A percentile compares a stretch with the other conserved stretches of the same genome.
Evolutionary conservation across 2,888 invertebrate genomes (phyloP).

Genomic region (Dasypolia templi): DNA sequence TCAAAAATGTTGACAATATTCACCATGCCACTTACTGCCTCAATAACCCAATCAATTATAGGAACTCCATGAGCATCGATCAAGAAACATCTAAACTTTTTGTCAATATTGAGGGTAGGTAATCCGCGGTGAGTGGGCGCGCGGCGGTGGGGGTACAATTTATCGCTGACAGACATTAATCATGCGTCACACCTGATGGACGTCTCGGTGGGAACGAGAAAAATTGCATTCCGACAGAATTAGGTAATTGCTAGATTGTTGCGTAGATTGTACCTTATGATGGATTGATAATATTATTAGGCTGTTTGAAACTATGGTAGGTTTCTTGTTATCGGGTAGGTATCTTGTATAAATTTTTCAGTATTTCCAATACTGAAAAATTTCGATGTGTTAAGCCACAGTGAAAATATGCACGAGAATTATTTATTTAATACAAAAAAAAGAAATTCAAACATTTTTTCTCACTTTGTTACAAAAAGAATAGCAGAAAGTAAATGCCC

Average conservation of each 20-base stretch:
- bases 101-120: conserved; percentile 51
- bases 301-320: neutral
- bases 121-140: conserved; percentile 32
- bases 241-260: conserved; percentile 23
- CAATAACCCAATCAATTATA: neutral
- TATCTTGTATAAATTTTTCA: no score
- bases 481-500: neutral
- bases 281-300: neutral
- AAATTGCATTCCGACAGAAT: conserved; percentile 40
- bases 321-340: neutral
- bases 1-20: neutral
- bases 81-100: conserved; percentile 29
- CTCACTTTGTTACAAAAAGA: no score
- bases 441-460: no score
- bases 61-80: neutral
- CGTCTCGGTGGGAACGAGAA: conserved; percentile 36
- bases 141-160: conserved; percentile 38
- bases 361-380: conserved; percentile 1
- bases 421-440: no score
- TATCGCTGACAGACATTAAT: conserved; percentile 69
- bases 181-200: conserved; percentile 65
- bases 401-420: no score
- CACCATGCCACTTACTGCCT: no score
- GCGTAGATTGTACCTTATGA: neutral
- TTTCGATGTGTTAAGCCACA: neutral